phyloP scores from a whole-genome alignment of 2,113 vertebrate species.

The Trematocara unimaculatum region DNA sequence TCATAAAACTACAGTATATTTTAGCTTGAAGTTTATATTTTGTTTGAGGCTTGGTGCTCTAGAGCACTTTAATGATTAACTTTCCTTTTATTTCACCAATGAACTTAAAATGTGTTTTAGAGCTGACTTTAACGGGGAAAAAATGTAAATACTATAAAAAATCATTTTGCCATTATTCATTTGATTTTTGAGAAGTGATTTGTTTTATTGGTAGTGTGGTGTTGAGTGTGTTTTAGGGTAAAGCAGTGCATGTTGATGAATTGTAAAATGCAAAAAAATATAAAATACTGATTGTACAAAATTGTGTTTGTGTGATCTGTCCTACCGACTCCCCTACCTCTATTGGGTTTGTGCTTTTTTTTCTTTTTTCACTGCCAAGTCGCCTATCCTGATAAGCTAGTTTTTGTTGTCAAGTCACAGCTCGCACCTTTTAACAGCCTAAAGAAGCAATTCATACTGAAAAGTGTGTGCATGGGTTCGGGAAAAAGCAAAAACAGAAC shows the following conservation, averaged over 20 bases:
- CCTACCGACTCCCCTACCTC: background rate
- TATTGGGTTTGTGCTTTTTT: accelerated
- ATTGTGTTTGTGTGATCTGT: slow-evolving; percentile 22
- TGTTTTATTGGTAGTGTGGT: slow-evolving; percentile 52
- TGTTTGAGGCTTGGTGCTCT: slow-evolving; percentile 61
- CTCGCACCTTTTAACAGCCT: background rate
- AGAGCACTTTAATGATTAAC: slow-evolving; percentile 51
- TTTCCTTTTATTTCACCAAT: slow-evolving; percentile 32
- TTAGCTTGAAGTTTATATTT: slow-evolving; percentile 56
- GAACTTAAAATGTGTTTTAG: slow-evolving; percentile 52
- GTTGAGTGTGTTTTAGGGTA: slow-evolving; percentile 56
- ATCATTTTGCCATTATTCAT: slow-evolving; percentile 60
- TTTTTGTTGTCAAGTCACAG: background rate
- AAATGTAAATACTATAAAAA: slow-evolving; percentile 74
- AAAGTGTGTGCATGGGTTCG: background rate
- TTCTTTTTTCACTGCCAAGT: accelerated
- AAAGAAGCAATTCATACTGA: background rate
- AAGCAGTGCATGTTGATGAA: slow-evolving; percentile 64
- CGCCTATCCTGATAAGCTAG: background rate
- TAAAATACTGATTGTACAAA: slow-evolving; percentile 63
- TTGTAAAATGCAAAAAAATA: slow-evolving; percentile 74
- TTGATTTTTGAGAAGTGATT: slow-evolving; percentile 58
- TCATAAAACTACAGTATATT: slow-evolving; percentile 39
- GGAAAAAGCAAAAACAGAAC: background rate
- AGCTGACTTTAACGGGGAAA: slow-evolving; percentile 43